phyloP scores from a whole-genome alignment of 2,113 vertebrate species.

The Phalacrocorax aristotelis region DNA sequence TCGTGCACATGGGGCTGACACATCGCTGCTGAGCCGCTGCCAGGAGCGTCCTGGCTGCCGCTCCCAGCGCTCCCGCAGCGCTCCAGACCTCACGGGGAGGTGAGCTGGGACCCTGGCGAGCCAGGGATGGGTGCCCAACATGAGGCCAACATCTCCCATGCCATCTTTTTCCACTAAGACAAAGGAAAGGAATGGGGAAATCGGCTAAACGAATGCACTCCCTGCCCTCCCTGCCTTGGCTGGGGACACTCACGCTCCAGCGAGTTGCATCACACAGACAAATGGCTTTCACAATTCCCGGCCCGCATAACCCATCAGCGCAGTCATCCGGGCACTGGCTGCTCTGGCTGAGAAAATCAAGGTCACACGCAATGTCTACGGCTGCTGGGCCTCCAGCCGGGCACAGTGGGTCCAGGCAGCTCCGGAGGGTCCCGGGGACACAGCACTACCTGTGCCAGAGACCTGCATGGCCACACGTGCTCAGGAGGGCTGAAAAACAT shows the following conservation, averaged over 20 bases:
- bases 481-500: neutral
- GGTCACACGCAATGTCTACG: neutral
- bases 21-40: neutral
- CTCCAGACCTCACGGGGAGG: neutral
- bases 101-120: neutral
- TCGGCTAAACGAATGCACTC: neutral
- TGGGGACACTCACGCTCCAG: neutral
- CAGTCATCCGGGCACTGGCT: neutral
- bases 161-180: neutral
- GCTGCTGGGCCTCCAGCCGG: neutral
- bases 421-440: accelerated
- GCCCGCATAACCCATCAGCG: neutral
- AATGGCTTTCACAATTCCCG: constrained; percentile 44
- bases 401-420: neutral
- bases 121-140: accelerated
- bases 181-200: neutral
- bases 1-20: neutral
- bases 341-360: neutral
- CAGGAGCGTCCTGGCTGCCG: neutral
- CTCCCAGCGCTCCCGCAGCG: accelerated
- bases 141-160: neutral
- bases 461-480: accelerated
- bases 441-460: accelerated
- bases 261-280: neutral
- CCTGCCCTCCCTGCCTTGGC: neutral